Evolutionary conservation across 2,888 invertebrate species (phyloP), one percentile per base, ranked within the genome.

Genomic region (Oxytorus armatus): DNA sequence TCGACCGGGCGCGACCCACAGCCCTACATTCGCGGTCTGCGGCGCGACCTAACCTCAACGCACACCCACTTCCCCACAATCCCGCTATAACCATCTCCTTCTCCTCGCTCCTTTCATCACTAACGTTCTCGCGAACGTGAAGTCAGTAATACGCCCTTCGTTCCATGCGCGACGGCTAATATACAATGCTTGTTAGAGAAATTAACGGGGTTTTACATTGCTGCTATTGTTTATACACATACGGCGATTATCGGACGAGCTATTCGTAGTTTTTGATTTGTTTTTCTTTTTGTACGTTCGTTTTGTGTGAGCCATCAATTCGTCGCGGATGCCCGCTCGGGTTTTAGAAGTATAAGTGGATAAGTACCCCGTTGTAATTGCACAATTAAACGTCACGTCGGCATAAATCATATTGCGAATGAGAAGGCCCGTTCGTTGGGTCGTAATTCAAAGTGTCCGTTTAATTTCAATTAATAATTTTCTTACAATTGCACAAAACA

Each of bases 1-100:
- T 89, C 89, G 87, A 89, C 90, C 90, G 88, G 88, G 89, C 89
- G 89, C 90, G 91, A 91, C 91, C 91, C 88, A 91, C 90, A 91
- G 90, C 91, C 91, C 91, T 91, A 91, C 90, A 91, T 91, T 90
- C 88, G 86, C 85, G 85, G 87, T 88, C 88, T 88, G 90, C 88
- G 89, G 88, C 88, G 86, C 87, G 86, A 89, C 89, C 91, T 89
- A 90, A 91, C 90, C 89, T 89, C 89, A 88, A 88, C 88, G 59
- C 77, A 65, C 68, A 65, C 39, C 57, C 69, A 69, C 66, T 76
- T 63, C 79, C 81, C 78, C 79, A 78, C 79, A 55, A 80, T 55
- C 59, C 57, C 51, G 1, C 53, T 23, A 5, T 25, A 5, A 21
- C 42, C 42, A 63, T 44, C 65, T 21, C 23, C n/a, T 29, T 47